Evolutionary conservation across 2,888 invertebrate species (phyloP).

Genomic region (Charanyca ferruginea): DNA sequence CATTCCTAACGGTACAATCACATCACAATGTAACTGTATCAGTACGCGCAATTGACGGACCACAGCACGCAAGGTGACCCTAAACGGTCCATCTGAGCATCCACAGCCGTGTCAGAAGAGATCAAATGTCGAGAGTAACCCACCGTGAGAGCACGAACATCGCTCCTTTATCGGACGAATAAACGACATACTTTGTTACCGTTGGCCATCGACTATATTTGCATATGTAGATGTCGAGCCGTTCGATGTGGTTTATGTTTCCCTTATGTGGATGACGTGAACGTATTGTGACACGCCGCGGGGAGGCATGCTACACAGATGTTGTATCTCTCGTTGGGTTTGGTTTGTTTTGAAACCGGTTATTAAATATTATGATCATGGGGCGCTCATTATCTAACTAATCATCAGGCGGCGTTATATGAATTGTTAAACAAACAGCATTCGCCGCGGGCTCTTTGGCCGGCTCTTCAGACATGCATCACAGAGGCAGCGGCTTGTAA

Average conservation of each 20-base stretch:
- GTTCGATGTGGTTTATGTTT: conserved; percentile 71
- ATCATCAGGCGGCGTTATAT: conserved; percentile 77
- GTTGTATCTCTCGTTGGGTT: conserved; percentile 57
- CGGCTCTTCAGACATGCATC: conserved; percentile 75
- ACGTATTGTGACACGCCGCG: conserved; percentile 67
- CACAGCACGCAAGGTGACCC: conserved; percentile 75
- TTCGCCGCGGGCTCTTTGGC: conserved; percentile 83
- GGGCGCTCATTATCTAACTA: conserved; percentile 80
- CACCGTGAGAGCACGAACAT: conserved; percentile 77
- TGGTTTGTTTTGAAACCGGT: conserved; percentile 66
- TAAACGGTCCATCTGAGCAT: conserved; percentile 73
- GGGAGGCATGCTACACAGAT: conserved; percentile 64
- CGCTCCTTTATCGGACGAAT: conserved; percentile 76
- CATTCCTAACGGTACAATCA: conserved; percentile 78
- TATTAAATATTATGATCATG: conserved; percentile 76
- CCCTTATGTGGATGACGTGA: conserved; percentile 69
- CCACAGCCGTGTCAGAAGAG: conserved; percentile 75
- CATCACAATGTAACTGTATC: conserved; percentile 84
- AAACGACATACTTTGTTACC: conserved; percentile 66
- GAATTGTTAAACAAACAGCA: conserved; percentile 82
- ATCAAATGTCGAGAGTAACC: conserved; percentile 83
- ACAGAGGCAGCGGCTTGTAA: conserved; percentile 72
- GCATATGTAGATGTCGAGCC: conserved; percentile 64
- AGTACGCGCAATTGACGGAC: conserved; percentile 78
- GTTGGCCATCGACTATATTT: conserved; percentile 68